Evolutionary conservation across 1,140 invertebrate genomes (phyloP), one percentile per base, ranked within the genome.

Genomic region (Polypedilum vanderplanki): DNA sequence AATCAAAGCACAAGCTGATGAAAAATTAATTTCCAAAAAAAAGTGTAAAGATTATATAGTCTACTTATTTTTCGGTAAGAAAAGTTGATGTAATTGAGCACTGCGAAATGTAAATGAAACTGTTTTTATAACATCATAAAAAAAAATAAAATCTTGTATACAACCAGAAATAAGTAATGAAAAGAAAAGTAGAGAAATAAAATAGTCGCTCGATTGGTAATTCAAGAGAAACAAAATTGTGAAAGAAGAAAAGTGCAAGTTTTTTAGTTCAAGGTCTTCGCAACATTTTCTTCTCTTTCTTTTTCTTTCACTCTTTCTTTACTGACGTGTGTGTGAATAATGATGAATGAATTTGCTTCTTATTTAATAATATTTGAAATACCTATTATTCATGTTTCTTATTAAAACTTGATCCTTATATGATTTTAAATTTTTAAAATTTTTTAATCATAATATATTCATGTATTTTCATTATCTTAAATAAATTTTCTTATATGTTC

Each of bases 191-290:
- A 57, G n/a, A 57, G 46, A 57, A 57, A 57, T 33, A 33, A 57
- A 57, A n/a, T 12, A 57, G n/a, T 57, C 10, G 12, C 12, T n/a
- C 46, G n/a, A 57, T 57, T 57, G 46, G 46, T 57, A 57, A 33
- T 33, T 33, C 24, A 33, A 57, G n/a, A 57, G 46, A 57, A 57
- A 57, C 15, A 33, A 33, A 33, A 57, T 57, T 57, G 12, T n/a
- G 46, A 57, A 57, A 57, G 12, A 57, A 57, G 46, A n/a, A 57
- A 57, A 57, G 46, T 57, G 46, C n/a, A 33, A 33, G 24, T 57
- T 57, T 57, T 57, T 57, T 57, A 57, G 46, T 57, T 57, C 46
- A 57, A 57, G 46, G 46, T 57, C 46, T 57, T 57, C 12, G 46
- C 46, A 57, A 3, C 46, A 57, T 57, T 57, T 57, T 33, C 24